These are phyloP conservation scores for Bufo gargarizans DNA, from an alignment of 2,113 vertebrate species.

Conservation along the genomic window DNA sequence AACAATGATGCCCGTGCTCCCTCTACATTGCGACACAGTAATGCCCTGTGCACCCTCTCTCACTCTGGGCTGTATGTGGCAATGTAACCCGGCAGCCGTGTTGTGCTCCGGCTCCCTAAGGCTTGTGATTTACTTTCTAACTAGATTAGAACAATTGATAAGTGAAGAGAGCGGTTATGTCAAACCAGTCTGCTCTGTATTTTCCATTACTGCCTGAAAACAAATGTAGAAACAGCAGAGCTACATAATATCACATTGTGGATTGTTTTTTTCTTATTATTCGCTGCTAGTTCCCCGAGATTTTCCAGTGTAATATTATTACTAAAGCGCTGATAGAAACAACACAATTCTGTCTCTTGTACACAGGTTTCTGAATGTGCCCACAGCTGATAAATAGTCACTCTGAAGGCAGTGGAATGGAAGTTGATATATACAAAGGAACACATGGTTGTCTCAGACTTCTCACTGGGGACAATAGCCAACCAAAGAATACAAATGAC, in stretches of 20 bases:
- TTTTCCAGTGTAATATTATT: constrained; percentile 60
- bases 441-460: constrained; percentile 41
- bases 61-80: background rate
- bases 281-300: constrained; percentile 52
- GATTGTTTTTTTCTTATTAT: constrained; percentile 49
- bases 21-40: no score
- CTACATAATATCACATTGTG: constrained; percentile 59
- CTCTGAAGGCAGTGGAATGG: constrained; percentile 10
- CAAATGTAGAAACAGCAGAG: constrained; percentile 54
- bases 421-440: constrained; percentile 45
- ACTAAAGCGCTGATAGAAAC: constrained; percentile 57
- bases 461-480: constrained; percentile 30
- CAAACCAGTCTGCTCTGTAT: constrained; percentile 55
- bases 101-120: constrained; percentile 5
- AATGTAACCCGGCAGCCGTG: constrained; percentile 12
- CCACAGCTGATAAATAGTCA: constrained; percentile 56
- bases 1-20: background rate
- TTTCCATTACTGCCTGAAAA: constrained; percentile 58
- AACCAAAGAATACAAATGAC: constrained; percentile 17
- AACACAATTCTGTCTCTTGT: constrained; percentile 55
- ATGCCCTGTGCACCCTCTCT: background rate
- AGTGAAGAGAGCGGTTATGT: constrained; percentile 54
- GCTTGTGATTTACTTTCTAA: constrained; percentile 45
- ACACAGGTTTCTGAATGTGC: constrained; percentile 47
- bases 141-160: constrained; percentile 55